Evolutionary conservation across 2,113 vertebrate species (phyloP), one percentile per base, ranked within the genome.

Genomic region (Elachura formosa): DNA sequence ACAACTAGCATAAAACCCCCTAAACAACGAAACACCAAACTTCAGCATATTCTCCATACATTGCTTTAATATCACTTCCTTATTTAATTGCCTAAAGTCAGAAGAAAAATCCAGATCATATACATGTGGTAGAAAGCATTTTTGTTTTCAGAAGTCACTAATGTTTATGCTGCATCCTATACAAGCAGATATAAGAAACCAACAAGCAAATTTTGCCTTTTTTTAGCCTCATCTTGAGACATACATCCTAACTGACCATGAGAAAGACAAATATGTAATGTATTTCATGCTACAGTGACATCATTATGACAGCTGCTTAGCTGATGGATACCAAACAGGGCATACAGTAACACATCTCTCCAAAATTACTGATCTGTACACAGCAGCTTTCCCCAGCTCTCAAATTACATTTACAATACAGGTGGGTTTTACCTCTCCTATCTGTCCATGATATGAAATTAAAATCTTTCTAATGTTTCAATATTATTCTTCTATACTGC

Each of bases 91-190:
- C 8, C 10, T 62, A 13, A 68, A 31, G 31, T 46, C 58, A 54
- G 63, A 86, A 58, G 34, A 55, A 66, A 83, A 83, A 41, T n/a
- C 12, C 43, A 63, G 34, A 75, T 38, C 1, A 2, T 15, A 83
- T 24, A 55, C 20, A 24, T 0, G 0, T 18, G 31, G 17, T 9
- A 86, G 38, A 79, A 90, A 46, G 21, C 11, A n/a, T 25, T 76
- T 64, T 58, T 68, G 5, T 81, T 56, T 52, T 38, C 43, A 34
- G 20, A 84, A 45, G 43, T 51, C 54, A 63, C 7, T 40, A 45
- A 48, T 16, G 26, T 6, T 1, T 45, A 46, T 4, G 15, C 6
- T 56, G 63, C 4, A 24, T 22, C 23, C 36, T 66, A 4, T 4
- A 45, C 2, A 5, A 61, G 48, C 26, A 75, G 36, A 58, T 7